These are phyloP conservation scores for Malurus leucopterus DNA, from an alignment of 2,797 vertebrate species.

Conservation along the genomic window DNA sequence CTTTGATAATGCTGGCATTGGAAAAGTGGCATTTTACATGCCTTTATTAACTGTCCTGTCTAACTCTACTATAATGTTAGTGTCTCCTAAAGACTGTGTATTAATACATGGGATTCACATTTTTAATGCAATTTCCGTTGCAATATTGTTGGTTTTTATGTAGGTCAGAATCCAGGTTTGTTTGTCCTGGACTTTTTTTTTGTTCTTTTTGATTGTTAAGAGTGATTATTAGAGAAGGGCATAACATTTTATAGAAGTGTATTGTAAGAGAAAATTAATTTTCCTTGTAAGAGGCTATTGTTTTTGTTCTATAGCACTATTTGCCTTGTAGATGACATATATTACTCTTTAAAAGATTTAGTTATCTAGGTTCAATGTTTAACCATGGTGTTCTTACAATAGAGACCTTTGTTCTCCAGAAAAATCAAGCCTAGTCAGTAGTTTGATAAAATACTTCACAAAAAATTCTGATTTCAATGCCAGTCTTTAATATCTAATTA, in stretches of 20 bases:
- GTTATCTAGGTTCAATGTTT: slow-evolving; percentile 5
- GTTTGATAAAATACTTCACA: neutral
- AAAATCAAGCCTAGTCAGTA: neutral
- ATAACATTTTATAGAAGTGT: neutral
- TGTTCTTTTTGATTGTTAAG: neutral
- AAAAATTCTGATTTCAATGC: neutral
- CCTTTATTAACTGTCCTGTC: neutral
- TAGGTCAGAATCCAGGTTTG: neutral
- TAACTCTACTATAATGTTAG: neutral
- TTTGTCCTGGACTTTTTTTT: neutral
- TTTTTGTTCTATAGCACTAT: neutral
- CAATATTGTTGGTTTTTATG: neutral
- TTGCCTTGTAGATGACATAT: neutral
- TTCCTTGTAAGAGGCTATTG: neutral
- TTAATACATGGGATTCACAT: neutral
- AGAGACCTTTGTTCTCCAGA: neutral
- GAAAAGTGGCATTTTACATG: neutral
- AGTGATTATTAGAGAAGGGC: neutral
- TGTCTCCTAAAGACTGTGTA: neutral
- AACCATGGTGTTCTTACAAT: neutral
- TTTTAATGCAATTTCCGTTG: neutral
- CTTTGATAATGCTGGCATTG: neutral
- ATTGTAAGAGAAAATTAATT: neutral
- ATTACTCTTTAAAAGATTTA: neutral
- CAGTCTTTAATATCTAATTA: slow-evolving; percentile 11